A percentile compares a stretch with the other conserved stretches of the same genome.
phyloP scores from a whole-genome alignment of 2,888 invertebrate genomes.

The Helicoverpa assulta region DNA sequence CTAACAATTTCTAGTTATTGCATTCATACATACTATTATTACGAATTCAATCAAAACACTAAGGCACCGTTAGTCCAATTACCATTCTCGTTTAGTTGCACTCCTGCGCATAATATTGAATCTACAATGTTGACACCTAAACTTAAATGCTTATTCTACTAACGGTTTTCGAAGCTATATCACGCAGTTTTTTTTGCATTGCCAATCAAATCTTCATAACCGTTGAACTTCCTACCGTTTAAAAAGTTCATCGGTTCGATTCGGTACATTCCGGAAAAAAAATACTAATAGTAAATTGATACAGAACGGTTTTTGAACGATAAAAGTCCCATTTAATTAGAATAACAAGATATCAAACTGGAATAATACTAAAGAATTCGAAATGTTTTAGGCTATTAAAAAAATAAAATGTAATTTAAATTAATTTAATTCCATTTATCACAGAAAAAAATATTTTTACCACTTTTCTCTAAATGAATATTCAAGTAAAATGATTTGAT shows the following conservation, averaged over 20 bases:
- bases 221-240: too few relatives aligned
- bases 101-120: conserved; percentile 68
- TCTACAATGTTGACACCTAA: conserved; percentile 74
- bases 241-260: too few relatives aligned
- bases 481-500: too few relatives aligned
- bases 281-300: conserved; percentile 7
- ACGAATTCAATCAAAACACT: conserved; percentile 62
- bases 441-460: background rate
- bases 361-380: background rate
- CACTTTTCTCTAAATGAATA: background rate
- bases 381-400: background rate
- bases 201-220: too few relatives aligned
- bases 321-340: conserved; percentile 11
- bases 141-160: conserved; percentile 65
- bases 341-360: background rate
- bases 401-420: background rate
- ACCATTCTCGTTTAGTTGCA: conserved; percentile 78
- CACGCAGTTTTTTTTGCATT: conserved; percentile 39
- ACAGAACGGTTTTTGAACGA: background rate
- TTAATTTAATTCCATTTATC: background rate
- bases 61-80: conserved; percentile 80
- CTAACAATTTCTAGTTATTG: background rate
- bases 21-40: conserved; percentile 20
- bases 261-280: too few relatives aligned
- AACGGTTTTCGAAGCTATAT: conserved; percentile 51